A percentile compares a stretch with the other conserved stretches of the same genome.
Conservation (phyloP, 1,140 invertebrate genomes). For the Antheraea mylitta region DNA sequence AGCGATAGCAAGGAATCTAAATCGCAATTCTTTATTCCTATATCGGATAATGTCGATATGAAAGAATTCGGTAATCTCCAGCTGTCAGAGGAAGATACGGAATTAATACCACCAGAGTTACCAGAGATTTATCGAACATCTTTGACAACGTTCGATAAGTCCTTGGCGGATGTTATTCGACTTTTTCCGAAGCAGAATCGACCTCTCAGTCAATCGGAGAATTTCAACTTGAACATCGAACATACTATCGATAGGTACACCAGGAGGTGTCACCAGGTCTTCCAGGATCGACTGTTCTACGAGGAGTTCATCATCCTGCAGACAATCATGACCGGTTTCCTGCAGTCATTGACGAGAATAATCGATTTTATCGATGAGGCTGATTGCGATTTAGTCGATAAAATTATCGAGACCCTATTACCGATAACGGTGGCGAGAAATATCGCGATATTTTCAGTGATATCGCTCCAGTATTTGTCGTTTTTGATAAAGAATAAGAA, state of each 20-base stretch:
- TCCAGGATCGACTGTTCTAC: slow-evolving; percentile 74
- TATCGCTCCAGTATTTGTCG: slow-evolving; percentile 74
- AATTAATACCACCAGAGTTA: slow-evolving; percentile 59
- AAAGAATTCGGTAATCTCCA: slow-evolving; percentile 63
- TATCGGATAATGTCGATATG: slow-evolving; percentile 52
- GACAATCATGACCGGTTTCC: slow-evolving; percentile 57
- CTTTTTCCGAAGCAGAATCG: slow-evolving; percentile 73
- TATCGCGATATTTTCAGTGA: slow-evolving; percentile 66
- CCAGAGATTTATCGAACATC: slow-evolving; percentile 58
- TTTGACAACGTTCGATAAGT: slow-evolving; percentile 55
- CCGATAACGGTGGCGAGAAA: slow-evolving; percentile 54
- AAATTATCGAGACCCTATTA: slow-evolving; percentile 62
- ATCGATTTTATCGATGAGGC: slow-evolving; percentile 49
- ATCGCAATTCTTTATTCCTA: slow-evolving; percentile 74
- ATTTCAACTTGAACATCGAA: slow-evolving; percentile 61
- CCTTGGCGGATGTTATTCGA: slow-evolving; percentile 56
- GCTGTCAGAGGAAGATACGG: slow-evolving; percentile 60
- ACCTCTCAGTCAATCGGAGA: slow-evolving; percentile 73
- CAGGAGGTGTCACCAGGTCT: slow-evolving; percentile 70
- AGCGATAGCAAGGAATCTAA: slow-evolving; percentile 67
- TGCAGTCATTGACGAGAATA: slow-evolving; percentile 52
- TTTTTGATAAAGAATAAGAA: slow-evolving; percentile 74
- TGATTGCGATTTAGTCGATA: slow-evolving; percentile 67
- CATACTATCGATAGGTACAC: slow-evolving; percentile 76
- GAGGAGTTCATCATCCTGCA: slow-evolving; percentile 67